Conservation (phyloP, 2,797 vertebrate genomes). For the Diplodus sargus region DNA sequence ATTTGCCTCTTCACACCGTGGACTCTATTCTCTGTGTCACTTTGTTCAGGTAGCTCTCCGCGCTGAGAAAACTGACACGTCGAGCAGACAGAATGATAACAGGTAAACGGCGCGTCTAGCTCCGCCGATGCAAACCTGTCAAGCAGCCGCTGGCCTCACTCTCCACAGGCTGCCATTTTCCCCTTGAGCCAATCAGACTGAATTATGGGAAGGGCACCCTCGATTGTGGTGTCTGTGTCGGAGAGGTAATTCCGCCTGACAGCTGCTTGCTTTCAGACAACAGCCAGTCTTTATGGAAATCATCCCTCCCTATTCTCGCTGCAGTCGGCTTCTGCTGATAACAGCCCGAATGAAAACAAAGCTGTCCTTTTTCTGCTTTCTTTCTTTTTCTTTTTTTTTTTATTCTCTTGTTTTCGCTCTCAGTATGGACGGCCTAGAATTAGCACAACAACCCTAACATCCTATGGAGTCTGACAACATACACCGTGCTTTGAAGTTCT, state of each 20-base stretch:
- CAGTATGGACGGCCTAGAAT: slow-evolving; percentile 48
- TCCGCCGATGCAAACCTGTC: slow-evolving; percentile 78
- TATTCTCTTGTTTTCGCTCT: slow-evolving; percentile 11
- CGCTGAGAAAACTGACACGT: slow-evolving; percentile 61
- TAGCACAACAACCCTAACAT: slow-evolving; percentile 45
- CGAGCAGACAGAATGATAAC: slow-evolving; percentile 80
- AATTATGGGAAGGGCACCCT: slow-evolving; percentile 85
- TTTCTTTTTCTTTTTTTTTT: slow-evolving; percentile 10
- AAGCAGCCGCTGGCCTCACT: slow-evolving; percentile 76
- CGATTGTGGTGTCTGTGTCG: slow-evolving; percentile 83
- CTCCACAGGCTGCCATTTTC: slow-evolving; percentile 83
- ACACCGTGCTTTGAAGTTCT: slow-evolving; percentile 20
- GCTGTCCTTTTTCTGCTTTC: slow-evolving; percentile 61
- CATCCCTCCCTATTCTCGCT: slow-evolving; percentile 73
- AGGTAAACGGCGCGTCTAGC: slow-evolving; percentile 73
- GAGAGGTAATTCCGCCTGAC: slow-evolving; percentile 83
- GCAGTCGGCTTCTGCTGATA: slow-evolving; percentile 73
- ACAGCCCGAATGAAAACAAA: slow-evolving; percentile 72
- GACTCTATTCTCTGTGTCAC: slow-evolving; percentile 64
- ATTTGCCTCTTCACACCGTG: slow-evolving; percentile 40
- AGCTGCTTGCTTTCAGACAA: slow-evolving; percentile 86
- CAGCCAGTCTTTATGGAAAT: slow-evolving; percentile 85
- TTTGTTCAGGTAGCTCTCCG: slow-evolving; percentile 66
- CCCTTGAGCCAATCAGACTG: slow-evolving; percentile 86
- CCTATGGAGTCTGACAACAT: slow-evolving; percentile 32